These are phyloP conservation scores for Drosophila leonis DNA, from an alignment of 2,888 invertebrate species.

Conservation along the genomic window DNA sequence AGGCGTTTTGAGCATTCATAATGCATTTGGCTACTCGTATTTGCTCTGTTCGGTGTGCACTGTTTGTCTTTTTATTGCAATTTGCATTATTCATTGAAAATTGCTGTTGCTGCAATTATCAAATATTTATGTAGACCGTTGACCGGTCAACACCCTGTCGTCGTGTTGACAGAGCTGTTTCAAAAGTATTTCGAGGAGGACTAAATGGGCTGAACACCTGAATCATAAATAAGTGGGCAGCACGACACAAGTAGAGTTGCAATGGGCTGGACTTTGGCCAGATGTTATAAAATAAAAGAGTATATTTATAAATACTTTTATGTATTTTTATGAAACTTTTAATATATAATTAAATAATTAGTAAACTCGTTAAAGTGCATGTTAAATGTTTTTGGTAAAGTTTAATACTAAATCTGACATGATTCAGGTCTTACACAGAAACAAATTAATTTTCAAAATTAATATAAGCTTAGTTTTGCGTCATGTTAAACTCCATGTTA, in stretches of 20 bases:
- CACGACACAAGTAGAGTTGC: neutral
- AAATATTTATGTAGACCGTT: constrained; percentile 45
- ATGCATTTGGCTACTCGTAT: constrained; percentile 8
- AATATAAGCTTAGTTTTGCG: neutral
- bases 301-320: neutral
- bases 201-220: neutral
- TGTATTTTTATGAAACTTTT: neutral
- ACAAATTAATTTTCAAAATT: neutral
- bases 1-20: constrained; percentile 11
- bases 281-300: no score
- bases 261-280: neutral
- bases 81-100: constrained; percentile 47
- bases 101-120: constrained; percentile 27
- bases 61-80: constrained; percentile 2
- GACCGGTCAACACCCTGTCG: constrained; percentile 3
- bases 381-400: neutral
- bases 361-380: neutral
- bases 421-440: neutral
- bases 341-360: no score
- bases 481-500: neutral
- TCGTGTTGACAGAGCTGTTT: constrained; percentile 3
- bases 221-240: neutral
- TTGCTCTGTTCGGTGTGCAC: constrained; percentile 4
- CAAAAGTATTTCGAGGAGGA: neutral
- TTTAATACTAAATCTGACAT: neutral